These are phyloP conservation scores for Amphiprion percula DNA, from an alignment of 2,113 vertebrate genomes.

Conservation along the genomic window DNA sequence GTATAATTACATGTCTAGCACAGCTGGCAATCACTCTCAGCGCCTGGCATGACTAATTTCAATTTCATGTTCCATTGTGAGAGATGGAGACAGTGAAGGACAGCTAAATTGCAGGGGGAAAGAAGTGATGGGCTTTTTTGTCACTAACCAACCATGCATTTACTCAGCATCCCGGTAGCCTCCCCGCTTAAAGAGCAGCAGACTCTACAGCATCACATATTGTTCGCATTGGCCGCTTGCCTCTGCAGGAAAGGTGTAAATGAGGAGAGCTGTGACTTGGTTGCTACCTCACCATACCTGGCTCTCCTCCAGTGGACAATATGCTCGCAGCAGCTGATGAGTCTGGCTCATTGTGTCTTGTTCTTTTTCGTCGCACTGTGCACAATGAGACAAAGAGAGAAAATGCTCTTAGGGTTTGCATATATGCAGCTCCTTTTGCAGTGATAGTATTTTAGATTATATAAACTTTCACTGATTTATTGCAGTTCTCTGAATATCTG, in stretches of 20 bases:
- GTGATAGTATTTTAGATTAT: not conserved
- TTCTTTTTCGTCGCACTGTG: not conserved
- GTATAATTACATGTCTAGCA: conserved; percentile 14
- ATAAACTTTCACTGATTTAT: too few relatives aligned
- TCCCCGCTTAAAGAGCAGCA: conserved; percentile 23
- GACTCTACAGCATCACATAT: conserved; percentile 48
- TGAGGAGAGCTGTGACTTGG: conserved; percentile 52
- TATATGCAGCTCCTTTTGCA: not conserved
- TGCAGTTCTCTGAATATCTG: too few relatives aligned
- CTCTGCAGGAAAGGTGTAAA: conserved; percentile 69
- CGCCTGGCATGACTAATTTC: conserved; percentile 52
- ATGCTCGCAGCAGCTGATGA: conserved; percentile 37
- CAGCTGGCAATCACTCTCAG: conserved; percentile 52
- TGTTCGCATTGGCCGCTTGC: conserved; percentile 65
- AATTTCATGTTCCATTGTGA: conserved; percentile 52
- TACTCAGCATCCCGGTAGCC: conserved; percentile 27
- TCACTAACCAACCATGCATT: conserved; percentile 26
- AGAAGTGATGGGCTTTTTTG: not conserved
- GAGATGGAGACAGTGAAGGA: conserved; percentile 20
- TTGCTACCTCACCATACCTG: conserved; percentile 52
- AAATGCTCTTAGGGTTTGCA: not conserved
- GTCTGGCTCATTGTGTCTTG: conserved; percentile 33
- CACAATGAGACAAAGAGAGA: conserved; percentile 4
- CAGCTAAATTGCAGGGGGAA: conserved; percentile 36
- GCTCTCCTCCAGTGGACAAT: conserved; percentile 52